A percentile compares a stretch with the other conserved stretches of the same genome.
These are phyloP conservation scores for Tenthredo amoena DNA, from an alignment of 2,888 invertebrate genomes.

Conservation along the genomic window DNA sequence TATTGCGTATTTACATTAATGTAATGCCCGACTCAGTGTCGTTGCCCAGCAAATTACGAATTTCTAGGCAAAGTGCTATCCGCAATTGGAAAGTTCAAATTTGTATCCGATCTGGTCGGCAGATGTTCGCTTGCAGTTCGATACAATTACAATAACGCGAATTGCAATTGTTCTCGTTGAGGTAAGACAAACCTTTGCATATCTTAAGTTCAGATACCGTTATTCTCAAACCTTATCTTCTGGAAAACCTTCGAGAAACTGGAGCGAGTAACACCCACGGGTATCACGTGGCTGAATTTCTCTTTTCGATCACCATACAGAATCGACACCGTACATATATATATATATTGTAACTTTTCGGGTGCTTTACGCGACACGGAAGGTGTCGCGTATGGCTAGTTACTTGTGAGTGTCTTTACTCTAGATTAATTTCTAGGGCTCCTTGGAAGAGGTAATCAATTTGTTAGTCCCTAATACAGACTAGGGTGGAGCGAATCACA, in stretches of 20 bases:
- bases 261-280: background rate
- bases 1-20: conserved; percentile 5
- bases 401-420: no score
- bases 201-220: background rate
- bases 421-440: no score
- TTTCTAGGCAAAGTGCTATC: conserved; percentile 13
- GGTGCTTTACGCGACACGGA: no score
- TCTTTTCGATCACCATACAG: conserved; percentile 11
- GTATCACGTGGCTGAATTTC: conserved; percentile 1
- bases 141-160: conserved; percentile 32
- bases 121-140: conserved; percentile 34
- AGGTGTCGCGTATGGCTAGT: no score
- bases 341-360: no score
- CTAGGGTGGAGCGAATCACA: no score
- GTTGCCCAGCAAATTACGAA: background rate
- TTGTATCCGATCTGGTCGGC: background rate
- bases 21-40: background rate
- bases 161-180: conserved; percentile 23
- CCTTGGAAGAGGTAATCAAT: no score
- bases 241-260: conserved; percentile 5
- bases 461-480: no score
- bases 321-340: background rate
- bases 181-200: background rate
- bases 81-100: conserved; percentile 14
- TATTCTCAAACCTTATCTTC: conserved; percentile 14